phyloP scores from a whole-genome alignment of 2,797 vertebrate genomes.

The Megalops cyprinoides region DNA sequence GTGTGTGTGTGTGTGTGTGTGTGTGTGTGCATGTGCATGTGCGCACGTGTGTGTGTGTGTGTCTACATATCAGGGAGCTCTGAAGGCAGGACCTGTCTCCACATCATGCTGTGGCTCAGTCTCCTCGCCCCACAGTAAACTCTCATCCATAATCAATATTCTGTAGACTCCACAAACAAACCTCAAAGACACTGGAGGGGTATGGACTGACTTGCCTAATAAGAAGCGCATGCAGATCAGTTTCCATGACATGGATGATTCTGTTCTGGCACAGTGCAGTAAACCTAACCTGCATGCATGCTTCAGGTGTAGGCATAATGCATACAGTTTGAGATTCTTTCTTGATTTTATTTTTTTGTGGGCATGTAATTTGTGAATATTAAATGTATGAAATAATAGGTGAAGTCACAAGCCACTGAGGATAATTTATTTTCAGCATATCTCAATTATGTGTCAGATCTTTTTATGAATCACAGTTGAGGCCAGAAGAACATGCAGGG shows the following conservation, averaged over 20 bases:
- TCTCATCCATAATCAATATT: neutral
- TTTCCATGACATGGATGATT: neutral
- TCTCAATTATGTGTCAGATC: constrained; percentile 6
- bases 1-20: neutral
- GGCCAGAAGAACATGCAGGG: neutral
- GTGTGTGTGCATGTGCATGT: neutral
- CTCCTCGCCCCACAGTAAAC: neutral
- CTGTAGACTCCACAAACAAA: constrained; percentile 8
- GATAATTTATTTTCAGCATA: constrained; percentile 21
- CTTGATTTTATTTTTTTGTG: too few relatives aligned
- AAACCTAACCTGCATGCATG: neutral
- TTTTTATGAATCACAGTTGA: neutral
- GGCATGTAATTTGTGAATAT: constrained; percentile 27
- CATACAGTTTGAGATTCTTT: neutral
- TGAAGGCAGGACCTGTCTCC: neutral
- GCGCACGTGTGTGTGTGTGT: neutral
- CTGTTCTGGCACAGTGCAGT: neutral
- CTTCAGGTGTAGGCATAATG: constrained; percentile 11
- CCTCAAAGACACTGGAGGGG: neutral
- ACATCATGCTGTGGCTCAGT: neutral
- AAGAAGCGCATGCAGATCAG: neutral
- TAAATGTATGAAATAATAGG: constrained; percentile 29
- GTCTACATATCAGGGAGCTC: neutral
- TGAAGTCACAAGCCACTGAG: constrained; percentile 12
- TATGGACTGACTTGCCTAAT: neutral